Conservation (phyloP, 2,888 invertebrate genomes). For the Myopa tessellatipennis region DNA sequence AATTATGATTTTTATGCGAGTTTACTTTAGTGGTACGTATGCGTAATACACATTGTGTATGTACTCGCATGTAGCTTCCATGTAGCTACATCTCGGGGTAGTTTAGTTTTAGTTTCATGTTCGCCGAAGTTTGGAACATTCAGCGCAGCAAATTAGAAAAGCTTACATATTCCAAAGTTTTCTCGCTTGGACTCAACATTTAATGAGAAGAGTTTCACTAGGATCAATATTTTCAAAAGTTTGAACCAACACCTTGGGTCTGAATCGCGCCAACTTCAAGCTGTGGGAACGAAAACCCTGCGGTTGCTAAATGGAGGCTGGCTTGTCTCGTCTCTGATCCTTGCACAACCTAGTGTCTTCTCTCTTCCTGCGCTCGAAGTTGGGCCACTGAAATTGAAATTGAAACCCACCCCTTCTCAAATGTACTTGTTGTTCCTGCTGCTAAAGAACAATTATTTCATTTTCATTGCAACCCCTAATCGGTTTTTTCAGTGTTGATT, state of each 20-base stretch:
- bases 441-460: slow-evolving; percentile 61
- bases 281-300: neutral
- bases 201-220: neutral
- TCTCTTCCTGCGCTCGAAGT: slow-evolving; percentile 46
- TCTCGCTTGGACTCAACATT: neutral
- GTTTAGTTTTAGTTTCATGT: slow-evolving; percentile 22
- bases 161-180: slow-evolving; percentile 10
- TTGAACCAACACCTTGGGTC: neutral
- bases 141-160: slow-evolving; percentile 5
- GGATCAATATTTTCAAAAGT: neutral
- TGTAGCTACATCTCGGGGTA: slow-evolving; percentile 12
- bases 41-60: neutral
- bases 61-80: no score
- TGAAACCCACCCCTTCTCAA: slow-evolving; percentile 61
- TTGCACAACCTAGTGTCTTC: neutral
- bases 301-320: slow-evolving; percentile 22
- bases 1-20: slow-evolving; percentile 36
- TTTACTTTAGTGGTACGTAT: neutral
- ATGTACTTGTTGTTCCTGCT: slow-evolving; percentile 33
- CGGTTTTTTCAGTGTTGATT: slow-evolving; percentile 61
- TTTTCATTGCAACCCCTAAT: slow-evolving; percentile 67
- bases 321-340: neutral
- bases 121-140: neutral
- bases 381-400: slow-evolving; percentile 61
- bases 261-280: neutral